phyloP scores from a whole-genome alignment of 2,888 invertebrate species.

The Anagyrus pseudococci region DNA sequence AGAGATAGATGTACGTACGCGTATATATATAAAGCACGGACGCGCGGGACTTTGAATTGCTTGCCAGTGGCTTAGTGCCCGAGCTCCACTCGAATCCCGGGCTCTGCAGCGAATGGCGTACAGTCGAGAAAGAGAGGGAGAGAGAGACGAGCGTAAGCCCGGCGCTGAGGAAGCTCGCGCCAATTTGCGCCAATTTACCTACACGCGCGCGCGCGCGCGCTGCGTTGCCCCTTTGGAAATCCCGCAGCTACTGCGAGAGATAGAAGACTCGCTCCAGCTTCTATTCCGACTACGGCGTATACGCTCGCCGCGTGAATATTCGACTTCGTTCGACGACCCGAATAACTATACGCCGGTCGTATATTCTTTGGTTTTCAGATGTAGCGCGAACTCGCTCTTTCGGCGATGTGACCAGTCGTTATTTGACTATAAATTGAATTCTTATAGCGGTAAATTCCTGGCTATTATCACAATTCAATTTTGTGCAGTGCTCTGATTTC shows the following conservation, averaged over 20 bases:
- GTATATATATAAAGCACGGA: not conserved
- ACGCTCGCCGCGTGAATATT: too few relatives aligned
- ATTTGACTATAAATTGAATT: too few relatives aligned
- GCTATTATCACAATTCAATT: too few relatives aligned
- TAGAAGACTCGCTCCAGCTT: too few relatives aligned
- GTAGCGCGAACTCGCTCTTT: too few relatives aligned
- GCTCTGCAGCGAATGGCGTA: slow-evolving; percentile 35
- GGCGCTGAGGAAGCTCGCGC: slow-evolving; percentile 52
- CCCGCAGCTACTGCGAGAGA: slow-evolving; percentile 36
- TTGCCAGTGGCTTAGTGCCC: slow-evolving; percentile 59
- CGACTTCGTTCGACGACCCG: too few relatives aligned
- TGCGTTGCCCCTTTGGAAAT: slow-evolving; percentile 56
- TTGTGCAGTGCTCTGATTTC: too few relatives aligned
- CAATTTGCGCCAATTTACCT: slow-evolving; percentile 61
- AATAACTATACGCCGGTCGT: too few relatives aligned
- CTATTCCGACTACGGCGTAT: too few relatives aligned
- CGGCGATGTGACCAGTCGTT: too few relatives aligned
- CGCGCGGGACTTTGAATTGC: slow-evolving; percentile 58
- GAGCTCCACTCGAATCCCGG: slow-evolving; percentile 24
- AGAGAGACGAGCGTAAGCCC: slow-evolving; percentile 33
- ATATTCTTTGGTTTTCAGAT: too few relatives aligned
- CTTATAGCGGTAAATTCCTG: too few relatives aligned
- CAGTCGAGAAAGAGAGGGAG: slow-evolving; percentile 15
- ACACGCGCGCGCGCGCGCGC: slow-evolving; percentile 33
- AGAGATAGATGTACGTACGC: not conserved